A percentile compares a stretch with the other conserved stretches of the same genome.
phyloP scores from a whole-genome alignment of 2,797 vertebrate species.

The Triplophysa yarkandensis region DNA sequence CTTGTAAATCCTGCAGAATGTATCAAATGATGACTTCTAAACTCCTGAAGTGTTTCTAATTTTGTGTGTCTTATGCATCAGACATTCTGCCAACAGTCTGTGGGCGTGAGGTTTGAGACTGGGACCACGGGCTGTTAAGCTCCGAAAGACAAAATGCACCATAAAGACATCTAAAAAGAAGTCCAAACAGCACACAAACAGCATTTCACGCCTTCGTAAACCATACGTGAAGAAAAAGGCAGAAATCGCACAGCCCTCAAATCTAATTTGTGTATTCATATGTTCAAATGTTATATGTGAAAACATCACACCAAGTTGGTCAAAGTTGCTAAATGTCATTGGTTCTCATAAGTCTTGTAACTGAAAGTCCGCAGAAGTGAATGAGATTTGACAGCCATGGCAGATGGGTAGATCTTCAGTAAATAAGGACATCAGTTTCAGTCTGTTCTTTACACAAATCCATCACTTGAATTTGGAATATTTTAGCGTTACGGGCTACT shows the following conservation, averaged over 20 bases:
- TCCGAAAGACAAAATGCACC: background rate
- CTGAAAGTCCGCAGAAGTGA: background rate
- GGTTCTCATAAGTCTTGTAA: background rate
- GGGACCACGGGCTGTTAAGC: background rate
- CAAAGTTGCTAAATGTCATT: background rate
- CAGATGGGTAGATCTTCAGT: background rate
- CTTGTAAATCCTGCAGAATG: too few species aligned
- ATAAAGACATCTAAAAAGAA: background rate
- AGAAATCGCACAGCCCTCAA: background rate
- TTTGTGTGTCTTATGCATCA: too few species aligned
- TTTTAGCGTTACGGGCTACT: background rate
- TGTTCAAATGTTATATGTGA: background rate
- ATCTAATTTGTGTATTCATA: background rate
- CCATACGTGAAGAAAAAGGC: background rate
- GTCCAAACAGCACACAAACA: background rate
- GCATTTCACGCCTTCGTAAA: background rate
- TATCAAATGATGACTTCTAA: too few species aligned
- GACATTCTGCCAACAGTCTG: too few species aligned
- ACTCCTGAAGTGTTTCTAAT: too few species aligned
- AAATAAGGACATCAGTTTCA: background rate
- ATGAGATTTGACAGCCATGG: constrained; percentile 1
- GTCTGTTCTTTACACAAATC: background rate
- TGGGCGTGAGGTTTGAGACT: too few species aligned
- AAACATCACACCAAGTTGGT: background rate
- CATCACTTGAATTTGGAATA: background rate